These are phyloP conservation scores for Cryptotermes secundus DNA, from an alignment of 1,140 invertebrate genomes.

Conservation along the genomic window DNA sequence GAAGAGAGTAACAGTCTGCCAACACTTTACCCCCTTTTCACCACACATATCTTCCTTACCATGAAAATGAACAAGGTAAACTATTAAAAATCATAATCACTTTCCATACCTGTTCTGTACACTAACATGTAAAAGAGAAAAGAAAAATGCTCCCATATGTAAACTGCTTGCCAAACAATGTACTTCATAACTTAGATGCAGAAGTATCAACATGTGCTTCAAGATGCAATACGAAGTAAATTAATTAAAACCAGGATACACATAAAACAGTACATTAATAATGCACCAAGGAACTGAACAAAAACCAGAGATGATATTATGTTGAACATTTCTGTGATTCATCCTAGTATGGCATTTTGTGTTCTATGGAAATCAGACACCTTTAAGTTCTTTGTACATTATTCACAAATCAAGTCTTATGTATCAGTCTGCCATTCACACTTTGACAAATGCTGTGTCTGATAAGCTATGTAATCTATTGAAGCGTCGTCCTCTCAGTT, in stretches of 20 bases:
- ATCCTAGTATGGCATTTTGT: neutral
- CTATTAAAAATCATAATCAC: too few species aligned
- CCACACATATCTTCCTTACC: too few species aligned
- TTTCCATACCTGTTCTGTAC: too few species aligned
- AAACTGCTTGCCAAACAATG: too few species aligned
- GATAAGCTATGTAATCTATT: conserved; percentile 39
- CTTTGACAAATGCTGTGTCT: conserved; percentile 32
- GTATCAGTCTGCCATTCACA: neutral
- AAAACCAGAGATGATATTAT: neutral
- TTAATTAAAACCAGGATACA: neutral
- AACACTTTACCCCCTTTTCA: too few species aligned
- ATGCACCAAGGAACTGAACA: neutral
- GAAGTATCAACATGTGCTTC: neutral
- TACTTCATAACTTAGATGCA: too few species aligned
- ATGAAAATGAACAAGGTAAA: too few species aligned
- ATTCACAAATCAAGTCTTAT: neutral
- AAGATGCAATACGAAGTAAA: neutral
- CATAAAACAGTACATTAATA: neutral
- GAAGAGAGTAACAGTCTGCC: too few species aligned
- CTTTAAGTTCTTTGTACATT: conserved; percentile 4
- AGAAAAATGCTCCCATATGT: too few species aligned
- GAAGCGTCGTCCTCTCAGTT: conserved; percentile 41
- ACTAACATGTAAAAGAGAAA: too few species aligned
- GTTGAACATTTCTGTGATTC: neutral
- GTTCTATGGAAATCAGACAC: neutral